A percentile compares a stretch with the other conserved stretches of the same genome.
These are phyloP conservation scores for Microctonus hyperodae DNA, from an alignment of 2,888 invertebrate species.

Conservation along the genomic window DNA sequence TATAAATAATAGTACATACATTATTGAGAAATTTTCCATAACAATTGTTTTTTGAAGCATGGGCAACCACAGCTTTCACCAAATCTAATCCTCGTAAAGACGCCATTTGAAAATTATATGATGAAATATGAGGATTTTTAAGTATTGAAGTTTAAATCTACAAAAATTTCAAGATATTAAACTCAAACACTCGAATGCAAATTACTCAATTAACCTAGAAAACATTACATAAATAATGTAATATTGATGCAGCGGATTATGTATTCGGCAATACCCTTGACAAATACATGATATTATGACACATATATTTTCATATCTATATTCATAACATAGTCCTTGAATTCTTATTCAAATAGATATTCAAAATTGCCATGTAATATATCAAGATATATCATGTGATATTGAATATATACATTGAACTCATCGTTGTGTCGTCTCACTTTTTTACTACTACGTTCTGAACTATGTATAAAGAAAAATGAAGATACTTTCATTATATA, in stretches of 20 bases:
- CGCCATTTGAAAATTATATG: conserved; percentile 27
- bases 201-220: not conserved
- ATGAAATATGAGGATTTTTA: no score
- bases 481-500: no score
- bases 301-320: not conserved
- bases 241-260: not conserved
- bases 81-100: conserved; percentile 57
- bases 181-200: no score
- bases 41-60: conserved; percentile 55
- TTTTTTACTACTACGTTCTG: no score
- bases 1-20: conserved; percentile 52
- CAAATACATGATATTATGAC: not conserved
- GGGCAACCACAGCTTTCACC: conserved; percentile 59
- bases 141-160: no score
- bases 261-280: not conserved
- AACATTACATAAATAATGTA: no score
- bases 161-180: no score
- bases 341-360: not conserved
- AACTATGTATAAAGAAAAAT: no score
- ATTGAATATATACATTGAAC: no score
- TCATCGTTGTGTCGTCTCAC: no score
- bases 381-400: no score
- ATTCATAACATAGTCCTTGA: not conserved
- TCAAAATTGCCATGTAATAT: no score
- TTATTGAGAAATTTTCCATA: conserved; percentile 64